Conservation (phyloP, 1,140 invertebrate genomes). For the Pissodes strobi region DNA sequence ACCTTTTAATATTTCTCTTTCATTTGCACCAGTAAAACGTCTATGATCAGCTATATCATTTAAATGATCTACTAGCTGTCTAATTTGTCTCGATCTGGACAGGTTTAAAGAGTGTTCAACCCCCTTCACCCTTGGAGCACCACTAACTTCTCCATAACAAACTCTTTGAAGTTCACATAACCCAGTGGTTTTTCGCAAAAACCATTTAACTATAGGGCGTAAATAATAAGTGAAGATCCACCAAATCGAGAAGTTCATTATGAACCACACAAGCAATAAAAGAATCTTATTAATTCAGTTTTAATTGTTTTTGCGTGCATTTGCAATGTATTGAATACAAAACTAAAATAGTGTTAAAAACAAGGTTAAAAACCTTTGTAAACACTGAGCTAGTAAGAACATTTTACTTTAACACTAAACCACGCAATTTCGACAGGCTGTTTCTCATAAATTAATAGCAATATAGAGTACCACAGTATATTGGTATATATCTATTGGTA, state of each 20-base stretch:
- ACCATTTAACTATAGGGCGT: slow-evolving; percentile 83
- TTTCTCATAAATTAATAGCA: too few relatives aligned
- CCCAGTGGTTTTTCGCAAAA: slow-evolving; percentile 80
- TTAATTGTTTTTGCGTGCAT: too few relatives aligned
- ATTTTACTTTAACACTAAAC: too few relatives aligned
- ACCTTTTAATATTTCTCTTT: slow-evolving; percentile 60
- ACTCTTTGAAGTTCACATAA: slow-evolving; percentile 91
- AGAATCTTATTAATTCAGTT: too few relatives aligned
- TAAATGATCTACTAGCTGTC: slow-evolving; percentile 67
- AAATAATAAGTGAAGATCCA: slow-evolving; percentile 60
- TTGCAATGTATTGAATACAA: too few relatives aligned
- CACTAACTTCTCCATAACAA: slow-evolving; percentile 79
- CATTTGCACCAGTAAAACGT: slow-evolving; percentile 60
- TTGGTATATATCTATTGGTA: too few relatives aligned
- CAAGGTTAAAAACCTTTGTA: too few relatives aligned
- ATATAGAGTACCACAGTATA: too few relatives aligned
- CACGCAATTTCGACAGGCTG: too few relatives aligned
- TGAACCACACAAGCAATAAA: too few relatives aligned
- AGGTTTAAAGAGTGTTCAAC: slow-evolving; percentile 75
- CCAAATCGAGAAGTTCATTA: slow-evolving; percentile 42
- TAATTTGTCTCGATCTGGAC: slow-evolving; percentile 72
- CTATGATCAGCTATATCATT: slow-evolving; percentile 65
- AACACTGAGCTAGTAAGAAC: too few relatives aligned
- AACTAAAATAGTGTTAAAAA: too few relatives aligned
- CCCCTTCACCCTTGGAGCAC: slow-evolving; percentile 69